Evolutionary conservation across 2,888 invertebrate species (phyloP).

Genomic region (Bruchidius siliquastri): DNA sequence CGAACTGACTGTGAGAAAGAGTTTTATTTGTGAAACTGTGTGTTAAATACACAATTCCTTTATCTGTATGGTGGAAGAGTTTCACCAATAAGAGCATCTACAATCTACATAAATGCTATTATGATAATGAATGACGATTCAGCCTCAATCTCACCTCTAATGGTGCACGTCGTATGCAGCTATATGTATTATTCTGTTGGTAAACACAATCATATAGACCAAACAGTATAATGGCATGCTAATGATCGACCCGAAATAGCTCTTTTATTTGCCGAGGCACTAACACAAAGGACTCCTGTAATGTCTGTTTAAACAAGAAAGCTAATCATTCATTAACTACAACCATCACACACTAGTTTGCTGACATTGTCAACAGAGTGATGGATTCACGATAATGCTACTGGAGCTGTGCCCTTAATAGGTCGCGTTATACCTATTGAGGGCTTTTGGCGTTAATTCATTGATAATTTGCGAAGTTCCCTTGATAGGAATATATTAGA

Average conservation of each 20-base stretch:
- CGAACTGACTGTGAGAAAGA: no score
- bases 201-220: background rate
- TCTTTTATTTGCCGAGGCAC: background rate
- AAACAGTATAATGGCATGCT: background rate
- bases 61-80: no score
- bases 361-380: background rate
- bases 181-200: background rate
- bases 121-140: no score
- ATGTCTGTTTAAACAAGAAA: background rate
- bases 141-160: no score
- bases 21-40: no score
- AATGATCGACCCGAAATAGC: background rate
- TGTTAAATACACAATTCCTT: no score
- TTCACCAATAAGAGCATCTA: no score
- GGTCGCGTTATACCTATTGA: background rate
- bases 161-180: no score
- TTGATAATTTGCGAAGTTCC: background rate
- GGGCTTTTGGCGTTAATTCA: background rate
- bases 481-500: no score
- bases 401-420: background rate
- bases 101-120: no score
- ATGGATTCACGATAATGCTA: background rate
- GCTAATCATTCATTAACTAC: background rate
- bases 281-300: background rate
- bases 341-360: background rate